Conservation (phyloP, 2,797 vertebrate genomes). For the Pangasius krempfi region DNA sequence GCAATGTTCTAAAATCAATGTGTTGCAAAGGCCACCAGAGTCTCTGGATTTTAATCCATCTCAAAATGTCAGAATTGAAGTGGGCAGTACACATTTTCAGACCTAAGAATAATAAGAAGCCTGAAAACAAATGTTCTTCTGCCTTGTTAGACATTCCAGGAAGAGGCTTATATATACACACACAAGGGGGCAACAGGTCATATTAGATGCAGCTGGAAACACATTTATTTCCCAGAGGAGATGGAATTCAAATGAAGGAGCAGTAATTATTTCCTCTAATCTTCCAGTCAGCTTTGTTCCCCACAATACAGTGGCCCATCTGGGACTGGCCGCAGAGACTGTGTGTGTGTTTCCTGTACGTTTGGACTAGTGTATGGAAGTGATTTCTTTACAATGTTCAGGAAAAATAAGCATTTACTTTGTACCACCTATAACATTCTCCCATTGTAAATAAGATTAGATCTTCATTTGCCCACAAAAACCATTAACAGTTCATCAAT, state of each 20-base stretch:
- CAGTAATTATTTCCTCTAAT: constrained; percentile 71
- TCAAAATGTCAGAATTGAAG: background rate
- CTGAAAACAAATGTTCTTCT: background rate
- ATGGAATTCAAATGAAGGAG: constrained; percentile 64
- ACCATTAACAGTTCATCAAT: constrained; percentile 9
- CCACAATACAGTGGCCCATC: constrained; percentile 55
- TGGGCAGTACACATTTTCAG: background rate
- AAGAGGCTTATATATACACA: background rate
- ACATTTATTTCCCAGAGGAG: constrained; percentile 59
- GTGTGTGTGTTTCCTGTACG: constrained; percentile 13
- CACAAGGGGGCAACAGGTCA: constrained; percentile 46
- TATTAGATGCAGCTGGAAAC: constrained; percentile 49
- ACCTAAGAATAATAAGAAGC: background rate
- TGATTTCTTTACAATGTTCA: constrained; percentile 24
- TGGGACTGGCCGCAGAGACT: constrained; percentile 60
- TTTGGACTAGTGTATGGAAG: constrained; percentile 25
- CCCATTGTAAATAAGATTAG: background rate
- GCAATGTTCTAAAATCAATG: background rate
- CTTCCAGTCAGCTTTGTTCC: constrained; percentile 61
- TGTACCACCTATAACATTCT: background rate
- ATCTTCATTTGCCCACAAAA: background rate
- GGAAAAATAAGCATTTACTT: constrained; percentile 35
- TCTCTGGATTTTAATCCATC: constrained; percentile 1
- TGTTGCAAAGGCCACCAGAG: background rate
- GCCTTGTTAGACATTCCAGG: constrained; percentile 19